Evolutionary conservation across 1,140 invertebrate species (phyloP), one percentile per base, ranked within the genome.

Genomic region (Luehdorfia chinensis): DNA sequence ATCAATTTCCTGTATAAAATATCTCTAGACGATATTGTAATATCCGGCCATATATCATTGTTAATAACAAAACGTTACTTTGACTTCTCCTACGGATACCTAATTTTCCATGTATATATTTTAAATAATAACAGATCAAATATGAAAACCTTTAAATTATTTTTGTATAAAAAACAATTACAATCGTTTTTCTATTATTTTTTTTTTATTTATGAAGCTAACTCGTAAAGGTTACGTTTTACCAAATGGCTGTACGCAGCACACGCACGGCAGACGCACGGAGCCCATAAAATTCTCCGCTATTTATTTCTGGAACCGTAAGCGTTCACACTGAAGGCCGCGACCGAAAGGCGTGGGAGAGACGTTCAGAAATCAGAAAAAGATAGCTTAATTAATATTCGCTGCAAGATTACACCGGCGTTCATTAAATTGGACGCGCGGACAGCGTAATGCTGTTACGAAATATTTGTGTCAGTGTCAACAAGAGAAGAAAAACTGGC

Each of bases 401-500:
- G 34, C 34, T n/a, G 16, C 18, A 16, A 37, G 34, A 30, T 8
- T 8, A 5, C 27, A 12, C 9, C 27, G 27, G 27, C n/a, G 21
- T 5, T 8, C 5, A 7, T 30, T 49, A 48, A 50, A 23, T 27
- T 23, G 32, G 48, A 41, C 27, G 37, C 43, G 33, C 28, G 30
- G 48, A 41, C 52, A 49, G 39, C 28, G 53, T 33, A 33, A 25
- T 27, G 34, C 32, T 39, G 11, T 59, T 59, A 59, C 52, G 57
- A 53, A 59, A 59, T 46, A 59, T 45, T 36, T 45, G 52, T 59
- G 57, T 59, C 57, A 59, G 55, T 59, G 57, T 55, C 57, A 50
- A 27, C 21, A 44, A 13, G 32, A 33, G 32, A 33, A 33, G n/a
- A 33, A 33, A 33, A 33, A 33, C 32, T 33, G n/a, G n/a, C n/a